Evolutionary conservation across 2,113 vertebrate species (phyloP), one percentile per base, ranked within the genome.

Genomic region (Fukomys damarensis): DNA sequence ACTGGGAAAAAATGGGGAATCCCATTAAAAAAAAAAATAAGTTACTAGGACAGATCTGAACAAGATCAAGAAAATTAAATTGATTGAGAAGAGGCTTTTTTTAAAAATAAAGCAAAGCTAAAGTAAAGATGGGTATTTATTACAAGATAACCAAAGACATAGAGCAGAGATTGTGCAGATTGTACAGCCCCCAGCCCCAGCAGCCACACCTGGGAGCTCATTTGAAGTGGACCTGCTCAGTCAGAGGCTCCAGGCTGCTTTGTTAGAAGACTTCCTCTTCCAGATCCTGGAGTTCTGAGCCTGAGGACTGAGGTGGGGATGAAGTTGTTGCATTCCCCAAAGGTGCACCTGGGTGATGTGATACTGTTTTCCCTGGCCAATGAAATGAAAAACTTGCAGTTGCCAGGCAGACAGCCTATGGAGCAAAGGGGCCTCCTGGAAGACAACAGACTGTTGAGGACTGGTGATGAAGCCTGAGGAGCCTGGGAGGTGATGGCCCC

Each of bases 1-100:
- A 92, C 94, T 28, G 65, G 89, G 90, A 96, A 91, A 96, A 91
- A 93, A 84, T 76, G 28, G 77, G 74, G n/a, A 80, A 46, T 43
- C 56, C 32, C 30, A 32, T 74, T 74, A 79, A 35, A 54, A 46
- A 38, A 35, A 58, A 76, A 86, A 56, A n/a, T n/a, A n/a, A 76
- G 35, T 74, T 59, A 85, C 38, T 56, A 91, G 54, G 32, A 96
- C 10, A 9, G 72, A 89, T 87, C 91, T 76, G n/a, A 93, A 79
- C 17, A 65, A 65, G 28, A 86, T 38, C 14, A 88, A 88, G 81
- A 82, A 96, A 80, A 84, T 84, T 93, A 54, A 80, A 70, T 30
- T 91, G 41, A 82, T 41, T 66, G 54, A 91, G 22, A 41, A 66
- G 38, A 77, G 59, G 38, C 14, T 20, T 68, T 84, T 80, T 56